These are phyloP conservation scores for Xylota segnis DNA, from an alignment of 2,888 invertebrate species.

Conservation along the genomic window DNA sequence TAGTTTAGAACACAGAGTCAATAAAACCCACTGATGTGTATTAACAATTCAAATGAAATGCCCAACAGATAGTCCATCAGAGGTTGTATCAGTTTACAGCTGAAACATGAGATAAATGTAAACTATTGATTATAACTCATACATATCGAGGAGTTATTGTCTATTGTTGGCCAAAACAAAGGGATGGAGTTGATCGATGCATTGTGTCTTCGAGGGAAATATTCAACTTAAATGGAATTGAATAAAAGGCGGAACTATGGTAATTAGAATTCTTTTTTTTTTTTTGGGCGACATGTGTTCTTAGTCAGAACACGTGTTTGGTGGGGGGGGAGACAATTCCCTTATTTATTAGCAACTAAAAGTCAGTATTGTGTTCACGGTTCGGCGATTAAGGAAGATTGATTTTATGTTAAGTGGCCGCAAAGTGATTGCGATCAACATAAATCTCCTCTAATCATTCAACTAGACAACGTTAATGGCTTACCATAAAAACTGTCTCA, in stretches of 20 bases:
- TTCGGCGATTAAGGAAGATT: background rate
- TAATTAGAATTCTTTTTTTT: background rate
- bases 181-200: background rate
- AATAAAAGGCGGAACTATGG: background rate
- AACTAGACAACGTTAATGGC: background rate
- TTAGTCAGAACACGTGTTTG: background rate
- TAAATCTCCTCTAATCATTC: constrained; percentile 2
- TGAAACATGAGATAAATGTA: constrained; percentile 32
- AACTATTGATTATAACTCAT: constrained; percentile 1
- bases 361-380: constrained; percentile 3
- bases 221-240: background rate
- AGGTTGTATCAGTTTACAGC: constrained; percentile 36
- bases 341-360: background rate
- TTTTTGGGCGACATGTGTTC: background rate
- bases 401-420: constrained; percentile 1
- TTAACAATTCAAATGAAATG: constrained; percentile 60
- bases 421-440: constrained; percentile 21
- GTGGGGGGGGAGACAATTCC: background rate
- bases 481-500: background rate
- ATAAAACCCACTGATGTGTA: constrained; percentile 13
- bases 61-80: constrained; percentile 17
- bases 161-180: background rate
- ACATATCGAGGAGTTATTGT: background rate
- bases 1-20: constrained; percentile 23
- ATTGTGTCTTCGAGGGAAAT: background rate